Conservation (phyloP, 1,140 invertebrate species). For the Theocolax elegans region DNA sequence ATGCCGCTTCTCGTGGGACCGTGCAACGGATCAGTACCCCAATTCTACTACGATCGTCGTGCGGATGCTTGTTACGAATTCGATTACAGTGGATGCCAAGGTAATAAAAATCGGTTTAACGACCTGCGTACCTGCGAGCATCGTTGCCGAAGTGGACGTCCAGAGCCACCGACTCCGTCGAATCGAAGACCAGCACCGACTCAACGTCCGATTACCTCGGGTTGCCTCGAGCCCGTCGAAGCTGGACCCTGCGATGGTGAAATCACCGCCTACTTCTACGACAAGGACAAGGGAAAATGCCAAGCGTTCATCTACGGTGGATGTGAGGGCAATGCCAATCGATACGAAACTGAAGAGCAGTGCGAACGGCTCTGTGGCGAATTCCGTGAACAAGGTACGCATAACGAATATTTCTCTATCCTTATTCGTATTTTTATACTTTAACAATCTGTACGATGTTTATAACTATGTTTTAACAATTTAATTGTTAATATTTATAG, state of each 20-base stretch:
- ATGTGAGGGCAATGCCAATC: conserved; percentile 81
- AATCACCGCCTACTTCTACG: conserved; percentile 81
- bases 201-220: neutral
- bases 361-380: conserved; percentile 82
- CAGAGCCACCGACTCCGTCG: conserved; percentile 55
- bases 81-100: conserved; percentile 85
- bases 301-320: conserved; percentile 83
- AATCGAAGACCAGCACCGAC: conserved; percentile 58
- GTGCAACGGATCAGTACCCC: conserved; percentile 72
- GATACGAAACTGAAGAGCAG: conserved; percentile 78
- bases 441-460: too few species aligned
- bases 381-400: conserved; percentile 76
- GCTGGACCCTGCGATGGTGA: conserved; percentile 77
- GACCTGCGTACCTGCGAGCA: conserved; percentile 76
- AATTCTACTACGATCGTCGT: conserved; percentile 76
- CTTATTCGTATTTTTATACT: too few species aligned
- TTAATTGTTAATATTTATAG: too few species aligned
- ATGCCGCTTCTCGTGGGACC: conserved; percentile 74
- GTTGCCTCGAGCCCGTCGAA: conserved; percentile 73
- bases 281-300: conserved; percentile 79
- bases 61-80: conserved; percentile 75
- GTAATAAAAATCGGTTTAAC: conserved; percentile 86
- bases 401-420: conserved; percentile 24
- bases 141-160: conserved; percentile 70
- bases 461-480: too few species aligned